These are phyloP conservation scores for Oophaga sylvatica DNA, from an alignment of 2,797 vertebrate species.

Conservation along the genomic window DNA sequence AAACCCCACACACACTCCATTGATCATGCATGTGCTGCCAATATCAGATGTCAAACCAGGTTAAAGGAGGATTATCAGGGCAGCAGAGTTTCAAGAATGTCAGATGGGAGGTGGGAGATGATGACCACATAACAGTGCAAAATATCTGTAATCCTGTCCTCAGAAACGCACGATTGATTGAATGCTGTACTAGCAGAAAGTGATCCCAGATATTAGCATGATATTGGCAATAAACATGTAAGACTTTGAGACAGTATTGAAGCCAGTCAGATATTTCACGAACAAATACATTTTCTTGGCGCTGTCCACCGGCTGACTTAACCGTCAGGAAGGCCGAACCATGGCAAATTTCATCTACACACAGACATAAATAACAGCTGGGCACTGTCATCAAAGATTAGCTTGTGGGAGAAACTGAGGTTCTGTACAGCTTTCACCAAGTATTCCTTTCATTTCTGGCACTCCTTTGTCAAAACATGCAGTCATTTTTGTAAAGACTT, in stretches of 20 bases:
- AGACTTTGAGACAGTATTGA: not conserved
- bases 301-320: not conserved
- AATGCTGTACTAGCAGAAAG: not conserved
- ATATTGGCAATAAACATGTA: not conserved
- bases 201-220: not conserved
- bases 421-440: constrained; percentile 20
- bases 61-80: no score
- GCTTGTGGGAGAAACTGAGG: constrained; percentile 35
- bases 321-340: constrained; percentile 26
- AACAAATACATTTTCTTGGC: not conserved
- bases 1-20: no score
- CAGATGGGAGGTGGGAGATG: no score
- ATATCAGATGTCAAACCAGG: no score
- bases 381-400: constrained; percentile 36
- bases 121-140: no score
- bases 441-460: constrained; percentile 38
- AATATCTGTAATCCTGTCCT: not conserved
- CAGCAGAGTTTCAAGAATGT: no score
- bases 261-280: not conserved
- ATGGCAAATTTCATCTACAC: constrained; percentile 18
- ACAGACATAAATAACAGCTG: constrained; percentile 36
- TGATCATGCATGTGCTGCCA: no score
- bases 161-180: not conserved
- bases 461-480: constrained; percentile 20
- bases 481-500: constrained; percentile 20